These are phyloP conservation scores for Idaea dimidiata DNA, from an alignment of 2,888 invertebrate genomes.

Conservation along the genomic window DNA sequence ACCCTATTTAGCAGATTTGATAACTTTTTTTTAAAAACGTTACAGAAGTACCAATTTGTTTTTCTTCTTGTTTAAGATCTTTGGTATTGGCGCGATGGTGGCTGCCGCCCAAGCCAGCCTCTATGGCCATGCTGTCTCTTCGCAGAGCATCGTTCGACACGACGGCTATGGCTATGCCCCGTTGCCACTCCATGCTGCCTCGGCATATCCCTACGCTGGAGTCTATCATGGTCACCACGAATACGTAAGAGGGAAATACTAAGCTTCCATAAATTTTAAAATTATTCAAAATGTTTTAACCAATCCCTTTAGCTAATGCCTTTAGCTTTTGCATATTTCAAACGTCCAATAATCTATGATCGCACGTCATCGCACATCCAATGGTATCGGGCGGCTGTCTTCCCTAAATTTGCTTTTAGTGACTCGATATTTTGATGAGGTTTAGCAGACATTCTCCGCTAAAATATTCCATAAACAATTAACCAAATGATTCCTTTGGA, in stretches of 20 bases:
- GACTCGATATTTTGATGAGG: too few relatives aligned
- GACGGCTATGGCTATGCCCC: constrained; percentile 38
- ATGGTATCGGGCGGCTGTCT: too few relatives aligned
- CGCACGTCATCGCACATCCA: too few relatives aligned
- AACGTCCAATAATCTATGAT: too few relatives aligned
- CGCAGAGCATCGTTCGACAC: constrained; percentile 61
- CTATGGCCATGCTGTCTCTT: constrained; percentile 50
- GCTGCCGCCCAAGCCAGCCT: constrained; percentile 70
- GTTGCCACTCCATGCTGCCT: constrained; percentile 29
- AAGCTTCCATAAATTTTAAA: too few relatives aligned
- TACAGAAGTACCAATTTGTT: not conserved
- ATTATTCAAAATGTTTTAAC: too few relatives aligned
- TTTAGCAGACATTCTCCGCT: too few relatives aligned
- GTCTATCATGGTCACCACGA: constrained; percentile 32
- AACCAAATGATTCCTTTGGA: too few relatives aligned
- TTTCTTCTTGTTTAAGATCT: constrained; percentile 67
- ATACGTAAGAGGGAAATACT: constrained; percentile 31
- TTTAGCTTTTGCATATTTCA: too few relatives aligned
- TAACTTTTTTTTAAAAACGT: constrained; percentile 2
- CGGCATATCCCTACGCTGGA: constrained; percentile 33
- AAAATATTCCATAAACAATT: too few relatives aligned
- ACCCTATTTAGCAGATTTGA: constrained; percentile 53
- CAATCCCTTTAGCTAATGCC: too few relatives aligned
- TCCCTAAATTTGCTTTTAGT: too few relatives aligned
- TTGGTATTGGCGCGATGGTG: constrained; percentile 61